Evolutionary conservation across 2,888 invertebrate species (phyloP).

Genomic region (Lagria hirta): DNA sequence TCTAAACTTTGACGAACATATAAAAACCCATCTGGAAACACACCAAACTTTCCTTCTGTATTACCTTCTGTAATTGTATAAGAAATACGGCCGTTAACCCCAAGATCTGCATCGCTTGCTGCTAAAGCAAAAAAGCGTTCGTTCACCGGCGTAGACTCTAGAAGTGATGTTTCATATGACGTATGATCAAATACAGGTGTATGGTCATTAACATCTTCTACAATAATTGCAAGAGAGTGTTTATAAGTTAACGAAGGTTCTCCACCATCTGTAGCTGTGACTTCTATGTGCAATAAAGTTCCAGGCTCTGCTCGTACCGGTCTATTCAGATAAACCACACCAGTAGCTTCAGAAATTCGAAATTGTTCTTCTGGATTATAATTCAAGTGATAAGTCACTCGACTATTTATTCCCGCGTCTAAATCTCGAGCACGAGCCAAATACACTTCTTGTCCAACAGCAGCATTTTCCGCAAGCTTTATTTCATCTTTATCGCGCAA

Average conservation of each 20-base stretch:
- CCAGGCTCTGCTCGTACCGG: conserved; percentile 77
- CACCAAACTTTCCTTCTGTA: conserved; percentile 81
- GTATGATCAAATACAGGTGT: conserved; percentile 92
- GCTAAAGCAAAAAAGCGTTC: conserved; percentile 86
- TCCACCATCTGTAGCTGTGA: conserved; percentile 85
- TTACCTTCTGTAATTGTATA: conserved; percentile 88
- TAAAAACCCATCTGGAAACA: conserved; percentile 92
- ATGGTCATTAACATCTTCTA: conserved; percentile 92
- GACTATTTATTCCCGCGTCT: conserved; percentile 87
- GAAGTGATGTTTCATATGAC: conserved; percentile 87
- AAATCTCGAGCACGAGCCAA: conserved; percentile 83
- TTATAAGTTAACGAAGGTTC: conserved; percentile 73
- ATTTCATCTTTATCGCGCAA: conserved; percentile 78
- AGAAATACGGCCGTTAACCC: conserved; percentile 74
- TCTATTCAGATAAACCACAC: conserved; percentile 84
- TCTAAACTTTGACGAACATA: conserved; percentile 86
- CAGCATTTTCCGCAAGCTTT: conserved; percentile 81
- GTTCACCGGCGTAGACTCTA: conserved; percentile 90
- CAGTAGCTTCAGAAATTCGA: conserved; percentile 81
- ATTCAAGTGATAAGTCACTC: conserved; percentile 77
- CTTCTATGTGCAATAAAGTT: conserved; percentile 70
- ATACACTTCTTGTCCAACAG: conserved; percentile 91
- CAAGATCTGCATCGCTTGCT: conserved; percentile 87
- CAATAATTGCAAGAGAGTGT: conserved; percentile 69
- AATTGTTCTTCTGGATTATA: conserved; percentile 81